Base-by-base conservation (phyloP, 2,888 invertebrate species). In the Nomada lathburiana region DNA sequence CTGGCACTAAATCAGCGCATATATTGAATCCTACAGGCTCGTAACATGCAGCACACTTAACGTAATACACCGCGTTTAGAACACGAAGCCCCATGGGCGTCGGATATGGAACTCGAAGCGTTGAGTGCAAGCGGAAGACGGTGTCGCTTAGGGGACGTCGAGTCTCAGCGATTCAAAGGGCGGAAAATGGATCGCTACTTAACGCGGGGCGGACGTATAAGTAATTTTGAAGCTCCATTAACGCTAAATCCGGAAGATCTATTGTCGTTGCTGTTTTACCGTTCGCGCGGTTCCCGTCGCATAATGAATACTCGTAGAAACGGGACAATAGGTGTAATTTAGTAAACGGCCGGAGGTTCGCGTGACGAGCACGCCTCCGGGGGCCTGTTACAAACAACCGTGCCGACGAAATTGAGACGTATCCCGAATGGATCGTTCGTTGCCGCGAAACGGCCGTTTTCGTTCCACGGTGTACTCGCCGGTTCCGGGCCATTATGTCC, bases 401-500 rank as follows among this genome's bases (percentile, higher is more conserved):
- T 7, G 50, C 47, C 72, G 52, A 76, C 53, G 71, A 62, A 71
- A 76, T 76, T 76, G 60, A 76, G 70, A 76, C 76, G 71, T 55
- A 76, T 71, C 53, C 20, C 44, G 63, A 78, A 69, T 69, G 42
- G 50, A 75, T 75, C 42, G 69, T 71, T 42, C 16, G 23, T 52
- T 65, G 59, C 65, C 53, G 60, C 63, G 71, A 26, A 77, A 84
- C 82, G 73, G 70, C 26, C 57, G 64, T 57, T 73, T 82, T 77
- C 72, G 50, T 70, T 36, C 29, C 20, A 5, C 65, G 53, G 53
- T 62, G 36, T 29, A 71, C 57, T 53, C 70, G 63, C 73, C 62
- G 70, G 42, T 86, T 76, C 77, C 72, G 62, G 69, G 50, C 57
- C 76, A 86, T 71, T 88, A 81, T 70, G 59, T 62, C n/a, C 62